These are phyloP conservation scores for Dendrolimus kikuchii DNA, from an alignment of 1,140 invertebrate genomes.

Conservation along the genomic window DNA sequence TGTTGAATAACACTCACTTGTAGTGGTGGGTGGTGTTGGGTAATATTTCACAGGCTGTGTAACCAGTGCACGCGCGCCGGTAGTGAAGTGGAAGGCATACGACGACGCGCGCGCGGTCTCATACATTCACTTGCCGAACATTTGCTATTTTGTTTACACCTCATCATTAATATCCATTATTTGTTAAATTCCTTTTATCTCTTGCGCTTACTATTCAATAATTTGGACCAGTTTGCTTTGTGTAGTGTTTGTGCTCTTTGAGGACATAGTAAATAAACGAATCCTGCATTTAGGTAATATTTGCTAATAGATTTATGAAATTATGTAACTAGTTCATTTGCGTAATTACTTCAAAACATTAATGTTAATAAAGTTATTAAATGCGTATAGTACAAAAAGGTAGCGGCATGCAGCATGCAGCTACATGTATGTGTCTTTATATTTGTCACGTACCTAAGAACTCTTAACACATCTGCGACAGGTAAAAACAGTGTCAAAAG, in stretches of 20 bases:
- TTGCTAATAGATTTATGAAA: constrained; percentile 1
- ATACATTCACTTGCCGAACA: constrained; percentile 4
- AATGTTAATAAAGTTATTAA: too few species aligned
- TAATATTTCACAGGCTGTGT: constrained; percentile 12
- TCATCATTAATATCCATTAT: too few species aligned
- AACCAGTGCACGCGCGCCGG: not conserved
- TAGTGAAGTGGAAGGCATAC: constrained; percentile 10
- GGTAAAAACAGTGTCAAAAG: too few species aligned
- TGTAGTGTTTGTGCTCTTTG: constrained; percentile 3
- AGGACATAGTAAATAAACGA: too few species aligned
- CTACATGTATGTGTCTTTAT: too few species aligned
- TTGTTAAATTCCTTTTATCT: too few species aligned
- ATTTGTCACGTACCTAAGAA: too few species aligned
- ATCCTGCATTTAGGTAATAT: not conserved
- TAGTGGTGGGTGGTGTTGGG: constrained; percentile 17
- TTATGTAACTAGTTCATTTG: not conserved
- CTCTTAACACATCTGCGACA: too few species aligned
- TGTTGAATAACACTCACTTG: not conserved
- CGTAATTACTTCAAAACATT: not conserved
- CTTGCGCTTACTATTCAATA: not conserved
- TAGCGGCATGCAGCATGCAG: too few species aligned
- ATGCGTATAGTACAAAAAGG: too few species aligned
- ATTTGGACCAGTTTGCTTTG: not conserved
- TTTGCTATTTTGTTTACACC: not conserved
- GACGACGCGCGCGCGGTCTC: constrained; percentile 3